Conservation (phyloP, 53 echinoderm and acorn worm species). For the Arbacia lixula region DNA sequence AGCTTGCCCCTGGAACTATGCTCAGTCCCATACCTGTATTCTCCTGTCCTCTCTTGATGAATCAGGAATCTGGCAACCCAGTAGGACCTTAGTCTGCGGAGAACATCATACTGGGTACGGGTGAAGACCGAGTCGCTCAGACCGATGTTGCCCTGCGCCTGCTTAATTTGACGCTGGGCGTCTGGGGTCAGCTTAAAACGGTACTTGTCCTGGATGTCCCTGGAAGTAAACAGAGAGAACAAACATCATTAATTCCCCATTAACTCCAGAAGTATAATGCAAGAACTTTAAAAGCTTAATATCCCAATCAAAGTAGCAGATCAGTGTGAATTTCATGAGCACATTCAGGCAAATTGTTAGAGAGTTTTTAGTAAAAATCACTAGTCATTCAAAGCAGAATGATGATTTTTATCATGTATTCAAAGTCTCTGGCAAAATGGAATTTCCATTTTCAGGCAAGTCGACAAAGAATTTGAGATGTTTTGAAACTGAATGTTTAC, state of each 20-base stretch:
- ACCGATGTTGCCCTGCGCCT: slow-evolving; percentile 94
- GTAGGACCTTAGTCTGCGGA: slow-evolving; percentile 91
- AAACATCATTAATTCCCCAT: background rate
- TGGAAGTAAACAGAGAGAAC: slow-evolving; percentile 23
- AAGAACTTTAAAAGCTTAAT: too few relatives aligned
- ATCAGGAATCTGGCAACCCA: slow-evolving; percentile 96
- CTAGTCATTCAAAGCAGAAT: too few relatives aligned
- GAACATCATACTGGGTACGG: slow-evolving; percentile 94
- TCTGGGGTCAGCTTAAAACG: slow-evolving; percentile 90
- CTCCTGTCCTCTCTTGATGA: slow-evolving; percentile 82
- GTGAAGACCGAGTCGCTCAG: slow-evolving; percentile 98
- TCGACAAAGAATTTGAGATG: background rate
- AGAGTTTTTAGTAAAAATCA: too few relatives aligned
- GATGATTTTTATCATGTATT: too few relatives aligned
- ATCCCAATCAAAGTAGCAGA: too few relatives aligned
- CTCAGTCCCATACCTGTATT: slow-evolving; percentile 69
- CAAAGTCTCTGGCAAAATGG: background rate
- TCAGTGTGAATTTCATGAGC: too few relatives aligned
- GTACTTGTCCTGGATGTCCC: slow-evolving; percentile 98
- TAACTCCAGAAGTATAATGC: too few relatives aligned
- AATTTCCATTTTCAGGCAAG: too few relatives aligned
- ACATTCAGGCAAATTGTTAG: too few relatives aligned
- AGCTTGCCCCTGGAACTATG: too few relatives aligned
- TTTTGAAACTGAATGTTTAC: slow-evolving; percentile 63
- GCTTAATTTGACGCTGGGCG: slow-evolving; percentile 95